Conservation (phyloP, 1,140 invertebrate genomes). For the Dufourea novaeangliae region DNA sequence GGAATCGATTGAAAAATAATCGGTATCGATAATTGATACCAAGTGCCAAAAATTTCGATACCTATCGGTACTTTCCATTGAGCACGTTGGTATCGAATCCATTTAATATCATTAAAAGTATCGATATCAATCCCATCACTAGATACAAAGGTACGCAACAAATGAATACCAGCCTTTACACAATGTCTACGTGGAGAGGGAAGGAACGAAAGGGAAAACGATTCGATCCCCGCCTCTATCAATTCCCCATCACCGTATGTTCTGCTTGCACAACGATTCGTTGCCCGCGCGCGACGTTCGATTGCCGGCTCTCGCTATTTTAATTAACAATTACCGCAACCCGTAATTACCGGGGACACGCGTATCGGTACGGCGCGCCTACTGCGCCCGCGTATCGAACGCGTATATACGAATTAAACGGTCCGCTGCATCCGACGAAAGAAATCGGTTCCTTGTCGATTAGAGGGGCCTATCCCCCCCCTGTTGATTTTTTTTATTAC, state of each 20-base stretch:
- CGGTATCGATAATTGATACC: no score
- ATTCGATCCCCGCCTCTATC: no score
- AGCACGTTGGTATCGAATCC: no score
- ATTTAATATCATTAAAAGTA: no score
- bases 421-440: slow-evolving; percentile 12
- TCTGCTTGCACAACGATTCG: background rate
- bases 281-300: background rate
- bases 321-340: slow-evolving; percentile 44
- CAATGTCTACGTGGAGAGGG: no score
- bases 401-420: slow-evolving; percentile 21
- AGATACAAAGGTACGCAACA: no score
- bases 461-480: background rate
- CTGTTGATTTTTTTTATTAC: background rate
- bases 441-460: slow-evolving; percentile 12
- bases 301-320: slow-evolving; percentile 14
- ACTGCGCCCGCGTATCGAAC: background rate
- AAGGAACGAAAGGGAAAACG: background rate
- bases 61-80: no score
- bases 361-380: background rate
- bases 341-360: slow-evolving; percentile 23
- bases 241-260: background rate
- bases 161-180: no score
- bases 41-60: no score
- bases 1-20: no score
- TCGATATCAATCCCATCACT: no score